phyloP scores from a whole-genome alignment of 2,888 invertebrate genomes.

The Leptothorax acervorum region DNA sequence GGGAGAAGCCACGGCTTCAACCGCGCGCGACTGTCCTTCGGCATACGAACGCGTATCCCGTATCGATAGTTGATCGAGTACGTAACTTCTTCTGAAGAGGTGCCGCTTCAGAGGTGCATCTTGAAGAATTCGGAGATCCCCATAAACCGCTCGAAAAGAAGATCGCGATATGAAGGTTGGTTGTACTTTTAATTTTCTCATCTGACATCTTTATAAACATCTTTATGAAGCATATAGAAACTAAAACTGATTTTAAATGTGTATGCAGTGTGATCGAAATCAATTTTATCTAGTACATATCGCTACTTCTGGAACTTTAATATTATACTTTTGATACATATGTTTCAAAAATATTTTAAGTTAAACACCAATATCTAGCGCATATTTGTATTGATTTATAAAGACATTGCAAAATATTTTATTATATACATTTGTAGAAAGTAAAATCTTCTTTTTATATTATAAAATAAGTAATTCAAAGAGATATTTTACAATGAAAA shows the following conservation, averaged over 20 bases:
- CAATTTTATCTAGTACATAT: neutral
- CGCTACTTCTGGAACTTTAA: neutral
- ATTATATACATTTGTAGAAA: neutral
- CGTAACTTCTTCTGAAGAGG: neutral
- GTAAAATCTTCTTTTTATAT: neutral
- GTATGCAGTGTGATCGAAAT: neutral
- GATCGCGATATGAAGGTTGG: conserved; percentile 51
- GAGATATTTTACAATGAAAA: neutral
- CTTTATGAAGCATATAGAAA: neutral
- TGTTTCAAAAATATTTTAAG: neutral
- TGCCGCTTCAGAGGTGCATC: neutral
- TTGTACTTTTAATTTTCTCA: neutral
- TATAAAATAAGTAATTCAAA: neutral
- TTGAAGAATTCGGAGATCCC: neutral
- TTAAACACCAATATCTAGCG: neutral
- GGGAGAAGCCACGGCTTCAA: conserved; percentile 64
- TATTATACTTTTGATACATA: neutral
- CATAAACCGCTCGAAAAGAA: neutral
- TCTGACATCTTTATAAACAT: neutral
- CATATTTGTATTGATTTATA: conserved; percentile 4
- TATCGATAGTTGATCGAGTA: conserved; percentile 2
- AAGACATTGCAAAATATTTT: neutral
- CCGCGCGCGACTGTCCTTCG: conserved; percentile 53
- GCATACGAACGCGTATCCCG: neutral
- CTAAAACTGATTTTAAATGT: neutral